phyloP scores from a whole-genome alignment of 2,113 vertebrate genomes.

The Lynx canadensis region DNA sequence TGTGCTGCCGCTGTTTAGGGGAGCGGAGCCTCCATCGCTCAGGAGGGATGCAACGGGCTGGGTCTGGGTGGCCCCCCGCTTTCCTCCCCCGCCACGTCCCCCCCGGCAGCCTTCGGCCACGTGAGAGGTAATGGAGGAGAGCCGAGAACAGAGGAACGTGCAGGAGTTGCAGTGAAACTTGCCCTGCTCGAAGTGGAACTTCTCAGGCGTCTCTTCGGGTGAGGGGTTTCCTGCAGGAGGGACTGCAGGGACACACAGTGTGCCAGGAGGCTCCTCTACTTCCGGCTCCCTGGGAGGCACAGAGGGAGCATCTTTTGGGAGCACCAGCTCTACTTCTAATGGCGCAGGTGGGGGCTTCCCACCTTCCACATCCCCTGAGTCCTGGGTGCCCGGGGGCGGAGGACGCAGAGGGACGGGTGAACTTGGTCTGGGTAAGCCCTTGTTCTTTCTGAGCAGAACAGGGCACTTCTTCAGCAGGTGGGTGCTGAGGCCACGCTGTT shows the following conservation, averaged over 20 bases:
- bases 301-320: slow-evolving; percentile 37
- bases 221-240: not conserved
- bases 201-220: slow-evolving; percentile 58
- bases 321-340: slow-evolving; percentile 37
- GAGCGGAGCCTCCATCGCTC: not conserved
- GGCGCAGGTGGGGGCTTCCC: not conserved
- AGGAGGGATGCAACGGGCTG: not conserved
- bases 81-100: slow-evolving; percentile 45
- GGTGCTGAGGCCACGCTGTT: slow-evolving; percentile 91
- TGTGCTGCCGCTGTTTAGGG: not conserved
- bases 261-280: not conserved
- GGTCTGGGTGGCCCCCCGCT: not conserved
- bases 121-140: slow-evolving; percentile 89
- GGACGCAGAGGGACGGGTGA: not conserved
- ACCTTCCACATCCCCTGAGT: not conserved
- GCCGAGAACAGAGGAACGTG: slow-evolving; percentile 89
- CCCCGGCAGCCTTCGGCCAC: slow-evolving; percentile 85
- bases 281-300: slow-evolving; percentile 5
- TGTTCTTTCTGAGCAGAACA: slow-evolving; percentile 83
- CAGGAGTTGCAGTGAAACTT: slow-evolving; percentile 91
- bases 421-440: slow-evolving; percentile 40
- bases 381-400: not conserved
- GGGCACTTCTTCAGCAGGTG: slow-evolving; percentile 92
- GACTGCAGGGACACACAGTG: not conserved
- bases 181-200: slow-evolving; percentile 84